Percentiles rank a stretch among this genome's conserved stretches.
Conservation (phyloP, 2,888 invertebrate genomes). For the Drosophila anomalipes region DNA sequence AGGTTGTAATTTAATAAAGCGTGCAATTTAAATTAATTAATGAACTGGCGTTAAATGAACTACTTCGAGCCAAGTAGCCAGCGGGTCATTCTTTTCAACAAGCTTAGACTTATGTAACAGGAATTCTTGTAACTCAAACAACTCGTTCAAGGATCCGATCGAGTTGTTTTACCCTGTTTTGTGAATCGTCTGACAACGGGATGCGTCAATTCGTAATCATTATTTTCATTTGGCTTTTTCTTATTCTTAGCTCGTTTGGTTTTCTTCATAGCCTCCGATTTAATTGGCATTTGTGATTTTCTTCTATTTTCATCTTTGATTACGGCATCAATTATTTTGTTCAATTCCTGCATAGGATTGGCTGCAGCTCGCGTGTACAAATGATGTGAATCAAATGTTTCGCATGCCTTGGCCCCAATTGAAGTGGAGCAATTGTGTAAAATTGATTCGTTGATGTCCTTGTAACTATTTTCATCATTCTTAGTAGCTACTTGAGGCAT, state of each 20-base stretch:
- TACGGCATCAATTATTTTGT: neutral
- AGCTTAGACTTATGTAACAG: neutral
- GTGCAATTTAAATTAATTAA: slow-evolving; percentile 60
- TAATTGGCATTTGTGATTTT: neutral
- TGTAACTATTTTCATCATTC: neutral
- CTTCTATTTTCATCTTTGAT: neutral
- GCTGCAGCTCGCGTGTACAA: neutral
- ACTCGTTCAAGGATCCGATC: neutral
- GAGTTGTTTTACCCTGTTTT: neutral
- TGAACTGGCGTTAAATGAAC: slow-evolving; percentile 14
- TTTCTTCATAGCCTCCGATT: neutral
- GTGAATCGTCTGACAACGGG: neutral
- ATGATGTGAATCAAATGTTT: slow-evolving; percentile 6
- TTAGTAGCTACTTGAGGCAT: neutral
- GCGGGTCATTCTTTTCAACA: neutral
- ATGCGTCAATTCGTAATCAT: neutral
- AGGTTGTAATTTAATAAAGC: slow-evolving; percentile 52
- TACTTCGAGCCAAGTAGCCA: slow-evolving; percentile 3
- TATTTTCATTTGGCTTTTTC: neutral
- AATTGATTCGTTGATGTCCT: neutral
- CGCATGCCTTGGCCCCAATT: neutral
- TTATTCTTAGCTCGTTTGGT: neutral
- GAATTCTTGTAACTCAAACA: neutral
- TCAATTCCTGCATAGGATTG: neutral
- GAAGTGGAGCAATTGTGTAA: neutral